These are phyloP conservation scores for Eulemur rubriventer DNA, from an alignment of 2,797 vertebrate genomes.

Conservation along the genomic window DNA sequence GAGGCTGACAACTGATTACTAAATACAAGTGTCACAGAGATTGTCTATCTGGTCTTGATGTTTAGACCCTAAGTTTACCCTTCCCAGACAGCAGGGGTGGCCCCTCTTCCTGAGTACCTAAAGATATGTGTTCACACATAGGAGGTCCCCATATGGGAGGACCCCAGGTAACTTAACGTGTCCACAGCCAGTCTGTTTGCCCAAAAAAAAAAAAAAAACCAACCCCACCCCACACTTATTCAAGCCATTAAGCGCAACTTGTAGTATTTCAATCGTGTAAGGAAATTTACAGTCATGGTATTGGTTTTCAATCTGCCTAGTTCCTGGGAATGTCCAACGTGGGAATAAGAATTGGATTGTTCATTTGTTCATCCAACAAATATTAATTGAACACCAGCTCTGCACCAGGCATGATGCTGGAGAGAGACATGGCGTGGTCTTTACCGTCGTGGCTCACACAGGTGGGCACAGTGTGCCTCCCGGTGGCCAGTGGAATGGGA, in stretches of 20 bases:
- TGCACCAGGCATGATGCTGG: not conserved
- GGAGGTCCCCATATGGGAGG: not conserved
- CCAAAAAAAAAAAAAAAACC: not conserved
- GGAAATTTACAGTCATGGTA: not conserved
- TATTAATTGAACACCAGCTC: not conserved
- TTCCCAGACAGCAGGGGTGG: not conserved
- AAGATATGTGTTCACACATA: not conserved
- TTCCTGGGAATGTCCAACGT: not conserved
- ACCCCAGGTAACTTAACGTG: not conserved
- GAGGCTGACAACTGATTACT: not conserved
- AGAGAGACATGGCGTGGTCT: not conserved
- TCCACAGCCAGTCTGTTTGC: not conserved
- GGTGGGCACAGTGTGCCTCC: not conserved
- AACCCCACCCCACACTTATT: too few species aligned
- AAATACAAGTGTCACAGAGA: not conserved
- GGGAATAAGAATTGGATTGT: conserved; percentile 21
- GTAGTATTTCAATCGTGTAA: not conserved
- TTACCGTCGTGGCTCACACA: not conserved
- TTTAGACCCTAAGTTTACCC: not conserved
- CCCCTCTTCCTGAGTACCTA: not conserved
- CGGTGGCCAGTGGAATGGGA: not conserved
- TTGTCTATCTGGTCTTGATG: not conserved
- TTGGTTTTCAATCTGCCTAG: not conserved
- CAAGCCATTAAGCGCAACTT: not conserved
- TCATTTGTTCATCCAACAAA: not conserved